A percentile compares a stretch with the other conserved stretches of the same genome.
Evolutionary conservation across 35 echinoderm and acorn worm species (phyloP).

Genomic region (Apostichopus japonicus): DNA sequence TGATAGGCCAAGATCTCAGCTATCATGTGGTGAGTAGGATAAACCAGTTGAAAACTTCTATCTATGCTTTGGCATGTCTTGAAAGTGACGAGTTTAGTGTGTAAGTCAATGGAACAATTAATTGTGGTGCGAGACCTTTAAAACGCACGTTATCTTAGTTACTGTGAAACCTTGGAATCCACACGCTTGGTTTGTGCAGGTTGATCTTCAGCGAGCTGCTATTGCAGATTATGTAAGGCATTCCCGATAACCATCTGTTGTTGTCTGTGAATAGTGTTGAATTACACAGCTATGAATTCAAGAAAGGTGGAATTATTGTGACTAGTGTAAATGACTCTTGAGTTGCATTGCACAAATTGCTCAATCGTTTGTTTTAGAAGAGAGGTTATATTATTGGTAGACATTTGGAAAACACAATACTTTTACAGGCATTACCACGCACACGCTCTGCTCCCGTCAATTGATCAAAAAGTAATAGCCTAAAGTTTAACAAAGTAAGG

Average conservation of each 20-base stretch:
- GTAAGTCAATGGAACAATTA: too few species aligned
- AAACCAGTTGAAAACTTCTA: too few species aligned
- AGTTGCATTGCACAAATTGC: conserved; percentile 46
- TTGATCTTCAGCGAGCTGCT: conserved; percentile 31
- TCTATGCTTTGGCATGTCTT: too few species aligned
- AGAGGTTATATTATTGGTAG: conserved; percentile 14
- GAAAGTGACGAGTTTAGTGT: too few species aligned
- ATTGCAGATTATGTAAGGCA: conserved; percentile 46
- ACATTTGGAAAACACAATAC: conserved; percentile 48
- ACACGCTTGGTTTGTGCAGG: conserved; percentile 42
- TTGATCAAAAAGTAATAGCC: neutral
- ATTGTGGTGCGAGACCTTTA: too few species aligned
- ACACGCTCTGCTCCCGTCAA: neutral
- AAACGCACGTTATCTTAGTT: too few species aligned
- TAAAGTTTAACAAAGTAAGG: neutral
- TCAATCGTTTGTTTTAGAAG: conserved; percentile 34
- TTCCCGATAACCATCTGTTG: neutral
- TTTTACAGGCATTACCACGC: conserved; percentile 52
- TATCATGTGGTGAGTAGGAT: too few species aligned
- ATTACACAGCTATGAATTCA: conserved; percentile 38
- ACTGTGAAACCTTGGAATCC: conserved; percentile 33
- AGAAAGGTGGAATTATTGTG: conserved; percentile 28
- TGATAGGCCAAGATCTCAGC: too few species aligned
- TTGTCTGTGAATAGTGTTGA: neutral
- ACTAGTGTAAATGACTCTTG: conserved; percentile 6